A percentile compares a stretch with the other conserved stretches of the same genome.
Evolutionary conservation across 2,888 invertebrate species (phyloP).

Genomic region (Protula sp.): DNA sequence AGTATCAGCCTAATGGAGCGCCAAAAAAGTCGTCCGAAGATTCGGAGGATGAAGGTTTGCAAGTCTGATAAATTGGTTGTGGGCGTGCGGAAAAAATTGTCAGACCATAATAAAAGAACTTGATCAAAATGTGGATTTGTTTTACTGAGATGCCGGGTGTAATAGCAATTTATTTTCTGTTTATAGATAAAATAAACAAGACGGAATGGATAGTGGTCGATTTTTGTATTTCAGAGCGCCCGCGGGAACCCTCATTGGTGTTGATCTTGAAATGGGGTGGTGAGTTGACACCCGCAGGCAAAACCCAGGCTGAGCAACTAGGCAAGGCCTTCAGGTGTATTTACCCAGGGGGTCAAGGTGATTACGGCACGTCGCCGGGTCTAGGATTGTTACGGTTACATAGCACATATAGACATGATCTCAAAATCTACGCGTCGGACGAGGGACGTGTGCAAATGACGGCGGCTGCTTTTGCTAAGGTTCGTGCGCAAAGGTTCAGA

Average conservation of each 20-base stretch:
- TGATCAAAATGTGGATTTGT: no score
- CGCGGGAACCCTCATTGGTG: conserved; percentile 82
- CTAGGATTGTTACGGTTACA: conserved; percentile 89
- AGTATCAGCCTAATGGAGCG: conserved; percentile 88
- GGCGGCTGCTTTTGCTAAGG: conserved; percentile 96
- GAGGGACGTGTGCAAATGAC: conserved; percentile 99
- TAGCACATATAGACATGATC: conserved; percentile 96
- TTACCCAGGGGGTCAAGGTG: conserved; percentile 54
- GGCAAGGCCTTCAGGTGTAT: conserved; percentile 76
- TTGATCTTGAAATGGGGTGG: conserved; percentile 99
- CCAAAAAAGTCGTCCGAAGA: conserved; percentile 40
- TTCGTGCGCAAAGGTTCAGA: no score
- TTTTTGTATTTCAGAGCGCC: no score
- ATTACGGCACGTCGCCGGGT: conserved; percentile 89
- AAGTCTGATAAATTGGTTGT: no score
- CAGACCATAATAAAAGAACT: no score
- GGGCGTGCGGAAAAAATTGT: no score
- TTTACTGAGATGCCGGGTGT: no score
- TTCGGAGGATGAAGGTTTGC: conserved; percentile 23
- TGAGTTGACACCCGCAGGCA: conserved; percentile 94
- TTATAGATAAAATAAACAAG: no score
- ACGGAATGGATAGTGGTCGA: no score
- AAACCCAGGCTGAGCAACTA: conserved; percentile 94
- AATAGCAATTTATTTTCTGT: no score
- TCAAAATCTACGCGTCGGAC: conserved; percentile 99